A percentile compares a stretch with the other conserved stretches of the same genome.
Conservation (phyloP, 2,113 vertebrate genomes). For the Vanacampus margaritifer region DNA sequence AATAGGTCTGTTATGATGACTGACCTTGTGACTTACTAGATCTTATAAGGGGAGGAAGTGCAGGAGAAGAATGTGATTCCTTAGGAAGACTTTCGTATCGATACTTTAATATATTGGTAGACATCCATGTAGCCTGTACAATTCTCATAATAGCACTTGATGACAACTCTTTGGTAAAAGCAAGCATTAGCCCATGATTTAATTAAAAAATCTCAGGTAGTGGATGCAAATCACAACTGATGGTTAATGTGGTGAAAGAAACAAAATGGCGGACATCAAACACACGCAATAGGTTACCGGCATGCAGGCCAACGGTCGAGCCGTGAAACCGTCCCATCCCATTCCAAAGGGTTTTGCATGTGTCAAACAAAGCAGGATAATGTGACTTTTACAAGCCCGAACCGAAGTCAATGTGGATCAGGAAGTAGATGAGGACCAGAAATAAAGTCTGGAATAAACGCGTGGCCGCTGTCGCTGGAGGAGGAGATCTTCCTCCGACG, state of each 20-base stretch:
- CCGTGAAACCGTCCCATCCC: not conserved
- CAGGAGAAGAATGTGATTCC: too few species aligned
- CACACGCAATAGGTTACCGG: not conserved
- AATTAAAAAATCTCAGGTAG: too few species aligned
- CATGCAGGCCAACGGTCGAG: not conserved
- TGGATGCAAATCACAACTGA: too few species aligned
- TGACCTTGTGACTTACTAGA: not conserved
- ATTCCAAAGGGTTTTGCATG: not conserved
- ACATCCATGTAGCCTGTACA: not conserved
- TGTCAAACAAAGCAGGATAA: not conserved
- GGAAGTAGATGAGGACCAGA: constrained; percentile 35
- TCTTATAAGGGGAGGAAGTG: too few species aligned
- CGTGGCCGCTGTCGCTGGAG: constrained; percentile 6
- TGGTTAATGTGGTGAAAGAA: not conserved
- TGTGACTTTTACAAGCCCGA: not conserved
- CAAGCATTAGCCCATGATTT: too few species aligned
- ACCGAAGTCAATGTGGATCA: constrained; percentile 29
- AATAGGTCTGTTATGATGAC: not conserved
- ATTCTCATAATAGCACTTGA: not conserved
- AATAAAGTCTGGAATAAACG: constrained; percentile 35
- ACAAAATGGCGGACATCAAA: not conserved
- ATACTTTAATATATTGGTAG: too few species aligned
- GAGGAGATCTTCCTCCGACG: constrained; percentile 53
- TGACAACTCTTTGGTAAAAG: too few species aligned
- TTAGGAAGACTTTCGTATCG: not conserved